phyloP scores from a whole-genome alignment of 2,797 vertebrate species.

The Paedocypris micromegethes region DNA sequence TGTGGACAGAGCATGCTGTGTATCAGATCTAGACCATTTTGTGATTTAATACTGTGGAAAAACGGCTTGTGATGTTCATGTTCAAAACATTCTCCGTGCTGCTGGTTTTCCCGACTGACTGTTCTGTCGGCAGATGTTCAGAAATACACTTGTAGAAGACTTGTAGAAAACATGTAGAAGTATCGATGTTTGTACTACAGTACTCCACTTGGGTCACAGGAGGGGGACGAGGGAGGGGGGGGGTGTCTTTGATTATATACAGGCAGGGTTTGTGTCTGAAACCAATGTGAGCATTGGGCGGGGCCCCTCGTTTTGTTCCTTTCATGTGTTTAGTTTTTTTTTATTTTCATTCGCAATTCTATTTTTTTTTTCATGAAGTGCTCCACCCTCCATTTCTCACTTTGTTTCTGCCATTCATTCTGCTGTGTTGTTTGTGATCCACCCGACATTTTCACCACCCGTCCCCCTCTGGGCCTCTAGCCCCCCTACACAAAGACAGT shows the following conservation, averaged over 20 bases:
- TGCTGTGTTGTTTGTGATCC: slow-evolving; percentile 5
- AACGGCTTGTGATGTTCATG: too few species aligned
- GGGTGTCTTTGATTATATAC: too few species aligned
- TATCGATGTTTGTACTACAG: too few species aligned
- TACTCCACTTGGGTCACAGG: too few species aligned
- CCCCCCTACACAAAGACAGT: slow-evolving; percentile 58
- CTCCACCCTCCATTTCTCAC: slow-evolving; percentile 8
- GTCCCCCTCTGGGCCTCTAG: slow-evolving; percentile 38
- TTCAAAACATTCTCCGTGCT: neutral
- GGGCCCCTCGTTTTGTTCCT: too few species aligned
- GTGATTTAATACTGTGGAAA: neutral
- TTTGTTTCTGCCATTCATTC: slow-evolving; percentile 29
- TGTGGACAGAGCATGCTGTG: neutral
- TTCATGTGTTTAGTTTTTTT: neutral
- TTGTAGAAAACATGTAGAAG: neutral
- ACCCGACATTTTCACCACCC: slow-evolving; percentile 2
- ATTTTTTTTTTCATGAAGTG: slow-evolving; percentile 1
- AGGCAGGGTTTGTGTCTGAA: neutral
- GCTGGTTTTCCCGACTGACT: slow-evolving; percentile 1
- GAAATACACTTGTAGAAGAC: neutral
- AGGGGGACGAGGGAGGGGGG: too few species aligned
- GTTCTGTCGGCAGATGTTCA: neutral
- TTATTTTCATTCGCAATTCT: neutral
- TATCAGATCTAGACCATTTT: neutral
- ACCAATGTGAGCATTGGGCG: neutral